These are phyloP conservation scores for Drosophila sp. DNA, from an alignment of 1,140 invertebrate species.

Conservation along the genomic window DNA sequence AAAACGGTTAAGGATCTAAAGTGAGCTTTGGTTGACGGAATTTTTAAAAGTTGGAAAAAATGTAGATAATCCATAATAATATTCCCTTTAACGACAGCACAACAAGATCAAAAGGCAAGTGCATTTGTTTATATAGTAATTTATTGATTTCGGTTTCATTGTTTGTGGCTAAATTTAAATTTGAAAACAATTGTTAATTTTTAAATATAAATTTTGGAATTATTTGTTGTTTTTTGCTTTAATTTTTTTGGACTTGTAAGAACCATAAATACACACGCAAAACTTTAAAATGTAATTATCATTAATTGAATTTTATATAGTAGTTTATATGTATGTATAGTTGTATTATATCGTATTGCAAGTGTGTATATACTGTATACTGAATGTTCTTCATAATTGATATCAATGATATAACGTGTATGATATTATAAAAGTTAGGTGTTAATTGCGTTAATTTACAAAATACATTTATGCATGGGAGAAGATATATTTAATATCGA, in stretches of 20 bases:
- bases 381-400: constrained; percentile 38
- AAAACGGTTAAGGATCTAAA: too few relatives aligned
- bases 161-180: constrained; percentile 68
- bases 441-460: constrained; percentile 38
- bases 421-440: constrained; percentile 30
- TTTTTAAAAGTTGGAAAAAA: neutral
- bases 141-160: constrained; percentile 71
- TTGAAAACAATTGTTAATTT: constrained; percentile 70
- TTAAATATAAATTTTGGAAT: constrained; percentile 57
- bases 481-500: constrained; percentile 2
- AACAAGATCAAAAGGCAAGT: neutral
- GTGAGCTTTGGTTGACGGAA: constrained; percentile 35
- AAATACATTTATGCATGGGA: constrained; percentile 15
- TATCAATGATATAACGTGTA: constrained; percentile 51
- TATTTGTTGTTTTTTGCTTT: constrained; percentile 38
- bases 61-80: neutral
- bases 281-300: constrained; percentile 66
- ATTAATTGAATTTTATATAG: constrained; percentile 66
- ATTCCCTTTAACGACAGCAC: neutral
- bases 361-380: constrained; percentile 11
- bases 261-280: constrained; percentile 79
- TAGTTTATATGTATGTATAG: constrained; percentile 31
- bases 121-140: constrained; percentile 64
- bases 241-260: constrained; percentile 55
- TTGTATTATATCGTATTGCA: constrained; percentile 38